Base-by-base conservation (phyloP, 2,888 invertebrate genomes). In the Teleogryllus oceanicus region DNA sequence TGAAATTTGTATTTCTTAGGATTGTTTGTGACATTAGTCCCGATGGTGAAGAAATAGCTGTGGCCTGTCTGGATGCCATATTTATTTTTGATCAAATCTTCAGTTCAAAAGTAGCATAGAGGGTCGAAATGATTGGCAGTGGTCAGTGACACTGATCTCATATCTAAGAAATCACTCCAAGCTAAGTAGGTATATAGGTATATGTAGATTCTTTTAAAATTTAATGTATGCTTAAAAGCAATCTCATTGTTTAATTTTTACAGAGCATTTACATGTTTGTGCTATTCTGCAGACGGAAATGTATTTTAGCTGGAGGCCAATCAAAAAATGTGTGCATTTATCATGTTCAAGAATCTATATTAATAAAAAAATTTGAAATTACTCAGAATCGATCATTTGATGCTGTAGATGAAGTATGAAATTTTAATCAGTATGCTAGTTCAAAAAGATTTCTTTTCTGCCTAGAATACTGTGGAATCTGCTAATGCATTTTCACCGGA, bases 261-360 rank as follows among this genome's bases (percentile, higher is more conserved):
- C 87, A 98, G 97, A 86, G 93, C 95, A 0, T 99, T 99, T 87
- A 94, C 94, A 3, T 93, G 94, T 3, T 89, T 99, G 80, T 95
- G 96, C 84, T 99, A 98, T 86, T 95, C 98, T 0, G 95, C 98
- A 0, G 98, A 99, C 88, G 99, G 0, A 90, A 92, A 79, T 95
- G 92, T 84, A 88, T 99, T 8, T 87, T 99, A 62, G 98, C 97
- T 21, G 99, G 93, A 11, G 99, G 99, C 0, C 94, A 95, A 85
- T 97, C 98, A 0, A 96, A 97, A 86, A 93, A 95, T 87, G 94
- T 99, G 77, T 99, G 99, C 84, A 93, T 99, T 82, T 99, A 99
- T 87, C 94, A 95, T 85, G 91, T 96, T 0, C 88, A 89, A 50
- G 95, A 97, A 85, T 90, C 92, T 4, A 89, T 99, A 49, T 89